Evolutionary conservation across 2,113 vertebrate genomes (phyloP), one percentile per base, ranked within the genome.

Genomic region (Stegastes partitus): DNA sequence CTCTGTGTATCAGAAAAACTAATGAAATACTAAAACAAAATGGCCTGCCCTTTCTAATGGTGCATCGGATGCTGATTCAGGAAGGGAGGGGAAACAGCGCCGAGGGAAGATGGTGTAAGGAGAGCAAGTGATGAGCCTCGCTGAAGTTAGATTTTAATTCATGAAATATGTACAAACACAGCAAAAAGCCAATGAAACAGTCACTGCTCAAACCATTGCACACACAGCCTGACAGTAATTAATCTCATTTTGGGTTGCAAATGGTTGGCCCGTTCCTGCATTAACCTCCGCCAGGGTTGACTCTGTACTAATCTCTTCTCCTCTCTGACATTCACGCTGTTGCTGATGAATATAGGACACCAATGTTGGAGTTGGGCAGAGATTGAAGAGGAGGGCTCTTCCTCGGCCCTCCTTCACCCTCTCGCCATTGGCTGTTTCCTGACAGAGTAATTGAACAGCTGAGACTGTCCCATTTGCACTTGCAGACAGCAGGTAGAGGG

Each of bases 191-290:
- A 66, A 72, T 49, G 42, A 79, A 71, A 56, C 51, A 39, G 78
- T 79, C 37, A 16, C n/a, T 47, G 44, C 72, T 72, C 28, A 34
- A 34, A 68, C 64, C 2, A 23, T 49, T 5, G 3, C 54, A 54
- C 3, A 49, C 51, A 58, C 16, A 56, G 11, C 39, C 54, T 47
- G 34, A 54, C 39, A 74, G 77, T 87, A 76, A 92, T 91, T 78
- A 86, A 89, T 92, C 87, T 84, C 55, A 44, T 56, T 88, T 88
- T 82, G 80, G 74, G 56, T 71, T 90, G 78, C 74, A 87, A 90
- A 86, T 71, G 61, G 63, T 68, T 70, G 58, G 25, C 72, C 73
- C 25, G 89, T 74, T 87, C 72, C 68, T 64, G 67, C 61, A 85
- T 89, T 88, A 90, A 87, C 86, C 82, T 85, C 70, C 42, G 47